A percentile compares a stretch with the other conserved stretches of the same genome.
These are phyloP conservation scores for Physeter macrocephalus DNA, from an alignment of 2,113 vertebrate genomes.

Conservation along the genomic window DNA sequence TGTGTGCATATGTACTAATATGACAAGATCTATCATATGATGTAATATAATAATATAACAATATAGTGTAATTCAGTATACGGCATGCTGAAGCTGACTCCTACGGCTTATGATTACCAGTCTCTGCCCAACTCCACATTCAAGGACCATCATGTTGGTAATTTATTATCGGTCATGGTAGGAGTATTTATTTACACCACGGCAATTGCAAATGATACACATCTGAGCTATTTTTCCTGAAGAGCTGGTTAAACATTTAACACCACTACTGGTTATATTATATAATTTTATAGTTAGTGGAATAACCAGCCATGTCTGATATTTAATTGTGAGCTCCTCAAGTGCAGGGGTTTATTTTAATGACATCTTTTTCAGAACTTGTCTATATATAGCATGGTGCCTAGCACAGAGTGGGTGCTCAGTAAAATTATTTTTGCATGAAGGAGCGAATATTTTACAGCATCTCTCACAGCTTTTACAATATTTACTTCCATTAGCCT, in stretches of 20 bases:
- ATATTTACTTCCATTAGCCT: constrained; percentile 60
- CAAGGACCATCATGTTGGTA: background rate
- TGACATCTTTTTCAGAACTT: background rate
- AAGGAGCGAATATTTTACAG: background rate
- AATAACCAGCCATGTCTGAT: background rate
- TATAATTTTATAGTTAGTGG: background rate
- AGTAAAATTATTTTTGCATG: background rate
- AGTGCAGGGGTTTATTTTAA: background rate
- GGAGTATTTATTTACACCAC: background rate
- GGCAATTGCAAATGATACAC: background rate
- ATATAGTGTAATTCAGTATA: background rate
- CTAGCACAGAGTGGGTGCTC: background rate
- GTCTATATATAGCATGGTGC: accelerated
- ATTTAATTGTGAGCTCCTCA: background rate
- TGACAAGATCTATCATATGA: background rate
- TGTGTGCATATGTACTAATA: background rate
- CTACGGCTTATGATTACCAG: background rate
- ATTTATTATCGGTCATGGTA: background rate
- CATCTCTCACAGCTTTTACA: constrained; percentile 43
- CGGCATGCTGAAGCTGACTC: background rate
- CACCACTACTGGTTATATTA: background rate
- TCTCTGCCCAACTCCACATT: background rate
- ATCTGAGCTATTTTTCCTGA: background rate
- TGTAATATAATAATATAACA: background rate
- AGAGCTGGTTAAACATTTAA: background rate